Conservation (phyloP, 2,888 invertebrate genomes). For the Teleiodes luculella region DNA sequence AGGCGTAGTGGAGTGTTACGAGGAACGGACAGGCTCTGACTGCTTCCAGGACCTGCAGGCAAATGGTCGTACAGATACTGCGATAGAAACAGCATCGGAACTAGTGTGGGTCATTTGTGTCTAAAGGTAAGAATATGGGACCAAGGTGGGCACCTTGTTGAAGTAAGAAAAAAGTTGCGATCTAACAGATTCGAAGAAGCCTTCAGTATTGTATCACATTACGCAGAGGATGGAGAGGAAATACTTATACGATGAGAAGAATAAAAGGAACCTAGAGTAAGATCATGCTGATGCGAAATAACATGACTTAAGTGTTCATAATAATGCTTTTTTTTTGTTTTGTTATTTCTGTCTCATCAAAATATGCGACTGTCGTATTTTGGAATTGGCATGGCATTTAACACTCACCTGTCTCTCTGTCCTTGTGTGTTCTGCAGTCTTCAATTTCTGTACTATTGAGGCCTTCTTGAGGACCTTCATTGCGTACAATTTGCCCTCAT, state of each 20-base stretch:
- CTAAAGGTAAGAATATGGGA: constrained; percentile 8
- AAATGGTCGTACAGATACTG: constrained; percentile 14
- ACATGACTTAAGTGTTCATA: not conserved
- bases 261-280: not conserved
- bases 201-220: too few relatives aligned
- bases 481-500: constrained; percentile 94
- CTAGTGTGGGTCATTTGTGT: not conserved
- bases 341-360: too few relatives aligned
- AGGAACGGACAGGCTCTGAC: constrained; percentile 97
- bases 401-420: constrained; percentile 90
- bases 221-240: too few relatives aligned
- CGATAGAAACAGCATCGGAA: not conserved
- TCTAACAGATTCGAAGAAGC: too few relatives aligned
- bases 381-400: not conserved
- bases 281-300: not conserved
- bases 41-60: constrained; percentile 89
- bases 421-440: constrained; percentile 97
- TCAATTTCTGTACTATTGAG: constrained; percentile 95
- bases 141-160: constrained; percentile 16
- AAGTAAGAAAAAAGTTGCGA: not conserved
- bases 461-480: constrained; percentile 99
- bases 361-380: too few relatives aligned
- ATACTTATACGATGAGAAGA: too few relatives aligned
- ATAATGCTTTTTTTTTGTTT: too few relatives aligned
- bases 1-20: constrained; percentile 98